phyloP scores from a whole-genome alignment of 23 tunicate genomes.

The Botrylloides violaceus region DNA sequence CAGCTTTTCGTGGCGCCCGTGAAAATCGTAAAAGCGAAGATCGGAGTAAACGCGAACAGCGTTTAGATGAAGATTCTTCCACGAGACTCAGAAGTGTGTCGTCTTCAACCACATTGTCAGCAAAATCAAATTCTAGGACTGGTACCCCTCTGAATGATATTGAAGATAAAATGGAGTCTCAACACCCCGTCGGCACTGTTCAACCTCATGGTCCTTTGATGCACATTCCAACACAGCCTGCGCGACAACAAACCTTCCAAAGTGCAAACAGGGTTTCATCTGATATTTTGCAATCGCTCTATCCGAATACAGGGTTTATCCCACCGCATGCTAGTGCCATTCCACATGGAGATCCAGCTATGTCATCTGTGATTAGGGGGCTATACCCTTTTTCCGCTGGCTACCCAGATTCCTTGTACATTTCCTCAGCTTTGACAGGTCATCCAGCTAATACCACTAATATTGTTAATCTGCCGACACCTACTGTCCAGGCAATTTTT shows the following conservation, averaged over 20 bases:
- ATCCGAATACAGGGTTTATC: not conserved
- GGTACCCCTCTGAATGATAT: constrained; percentile 15
- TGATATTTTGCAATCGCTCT: not conserved
- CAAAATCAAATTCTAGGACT: constrained; percentile 14
- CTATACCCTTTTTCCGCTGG: not conserved
- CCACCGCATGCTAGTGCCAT: not conserved
- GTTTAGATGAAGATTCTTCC: not conserved
- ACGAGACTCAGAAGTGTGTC: constrained; percentile 4
- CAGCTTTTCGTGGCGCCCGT: constrained; percentile 20
- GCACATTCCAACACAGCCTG: too few species aligned
- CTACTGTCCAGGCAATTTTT: not conserved
- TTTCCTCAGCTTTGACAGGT: not conserved
- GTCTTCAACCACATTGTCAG: constrained; percentile 25
- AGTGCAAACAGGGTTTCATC: not conserved
- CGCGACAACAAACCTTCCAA: not conserved
- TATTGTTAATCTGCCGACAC: not conserved
- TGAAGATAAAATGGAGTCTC: not conserved
- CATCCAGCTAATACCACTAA: not conserved
- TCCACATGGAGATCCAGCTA: not conserved
- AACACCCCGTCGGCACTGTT: not conserved
- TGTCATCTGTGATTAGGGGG: not conserved
- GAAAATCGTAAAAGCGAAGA: not conserved
- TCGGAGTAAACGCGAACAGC: not conserved
- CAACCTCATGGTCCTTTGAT: too few species aligned
- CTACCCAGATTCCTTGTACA: not conserved